Conservation (phyloP, 2,888 invertebrate genomes). For the Chalcis sispes region DNA sequence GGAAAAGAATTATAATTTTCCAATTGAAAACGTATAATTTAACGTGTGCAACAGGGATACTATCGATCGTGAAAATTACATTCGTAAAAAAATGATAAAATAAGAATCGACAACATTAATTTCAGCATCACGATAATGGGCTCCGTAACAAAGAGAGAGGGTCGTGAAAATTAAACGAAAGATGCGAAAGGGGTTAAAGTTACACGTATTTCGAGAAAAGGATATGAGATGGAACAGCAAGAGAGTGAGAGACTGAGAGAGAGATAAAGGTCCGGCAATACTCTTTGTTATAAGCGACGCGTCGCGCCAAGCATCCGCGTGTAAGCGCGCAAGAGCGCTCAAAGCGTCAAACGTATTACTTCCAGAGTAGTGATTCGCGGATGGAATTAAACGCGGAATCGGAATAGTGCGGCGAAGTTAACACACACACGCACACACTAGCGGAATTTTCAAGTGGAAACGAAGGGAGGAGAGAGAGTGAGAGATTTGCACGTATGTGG, state of each 20-base stretch:
- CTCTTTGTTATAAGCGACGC: conserved; percentile 32
- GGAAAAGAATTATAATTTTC: no score
- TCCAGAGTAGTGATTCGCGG: conserved; percentile 49
- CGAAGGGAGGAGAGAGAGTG: not conserved
- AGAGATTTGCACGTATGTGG: not conserved
- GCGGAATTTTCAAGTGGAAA: conserved; percentile 40
- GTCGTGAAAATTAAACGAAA: conserved; percentile 39
- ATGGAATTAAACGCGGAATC: conserved; percentile 48
- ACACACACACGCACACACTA: no score
- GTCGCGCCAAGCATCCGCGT: conserved; percentile 31
- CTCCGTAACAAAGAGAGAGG: no score
- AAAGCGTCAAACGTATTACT: conserved; percentile 53
- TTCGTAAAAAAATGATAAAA: no score
- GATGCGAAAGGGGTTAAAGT: no score
- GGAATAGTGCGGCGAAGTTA: conserved; percentile 20
- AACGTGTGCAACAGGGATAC: no score
- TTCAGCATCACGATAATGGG: no score
- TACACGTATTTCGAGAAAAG: no score
- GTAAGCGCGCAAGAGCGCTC: not conserved
- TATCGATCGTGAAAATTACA: no score
- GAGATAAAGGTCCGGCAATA: conserved; percentile 6
- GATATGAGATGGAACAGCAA: not conserved
- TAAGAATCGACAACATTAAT: no score
- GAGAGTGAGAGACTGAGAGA: no score
- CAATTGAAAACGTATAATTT: no score